Conservation (phyloP, 2,113 vertebrate genomes). For the Ctenomys sociabilis region DNA sequence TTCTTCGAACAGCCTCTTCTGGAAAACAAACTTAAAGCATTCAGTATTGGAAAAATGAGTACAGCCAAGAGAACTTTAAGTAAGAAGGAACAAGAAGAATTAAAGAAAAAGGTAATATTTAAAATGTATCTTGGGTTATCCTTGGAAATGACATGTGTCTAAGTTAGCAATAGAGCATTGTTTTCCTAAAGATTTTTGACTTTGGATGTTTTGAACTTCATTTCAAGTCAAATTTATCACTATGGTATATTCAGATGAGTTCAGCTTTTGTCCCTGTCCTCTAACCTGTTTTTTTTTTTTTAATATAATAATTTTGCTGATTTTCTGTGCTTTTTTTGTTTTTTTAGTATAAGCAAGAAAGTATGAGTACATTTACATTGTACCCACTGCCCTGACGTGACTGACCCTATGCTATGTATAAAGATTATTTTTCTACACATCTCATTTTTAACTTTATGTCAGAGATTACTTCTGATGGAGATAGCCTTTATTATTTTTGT, state of each 20-base stretch:
- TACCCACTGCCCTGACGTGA: not conserved
- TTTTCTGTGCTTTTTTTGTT: slow-evolving; percentile 38
- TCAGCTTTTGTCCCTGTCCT: not conserved
- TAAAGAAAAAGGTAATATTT: slow-evolving; percentile 95
- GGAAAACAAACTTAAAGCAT: slow-evolving; percentile 97
- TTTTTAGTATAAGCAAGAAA: not conserved
- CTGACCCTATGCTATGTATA: not conserved
- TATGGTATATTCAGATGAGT: not conserved
- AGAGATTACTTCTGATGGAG: slow-evolving; percentile 27
- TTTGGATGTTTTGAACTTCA: not conserved
- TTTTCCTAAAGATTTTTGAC: not conserved
- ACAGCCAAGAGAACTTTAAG: slow-evolving; percentile 96
- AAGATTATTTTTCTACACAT: not conserved
- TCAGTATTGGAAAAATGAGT: slow-evolving; percentile 98
- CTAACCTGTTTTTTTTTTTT: not conserved
- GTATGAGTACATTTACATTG: not conserved
- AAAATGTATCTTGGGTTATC: slow-evolving; percentile 1
- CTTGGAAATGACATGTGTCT: slow-evolving; percentile 22
- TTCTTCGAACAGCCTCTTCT: slow-evolving; percentile 89
- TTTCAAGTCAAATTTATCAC: not conserved
- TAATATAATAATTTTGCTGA: not conserved
- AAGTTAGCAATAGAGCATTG: not conserved
- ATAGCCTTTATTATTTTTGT: not conserved
- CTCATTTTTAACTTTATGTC: not conserved
- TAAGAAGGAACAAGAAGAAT: slow-evolving; percentile 98